phyloP scores from a whole-genome alignment of 2,113 vertebrate genomes.

The Seriola quinqueradiata region DNA sequence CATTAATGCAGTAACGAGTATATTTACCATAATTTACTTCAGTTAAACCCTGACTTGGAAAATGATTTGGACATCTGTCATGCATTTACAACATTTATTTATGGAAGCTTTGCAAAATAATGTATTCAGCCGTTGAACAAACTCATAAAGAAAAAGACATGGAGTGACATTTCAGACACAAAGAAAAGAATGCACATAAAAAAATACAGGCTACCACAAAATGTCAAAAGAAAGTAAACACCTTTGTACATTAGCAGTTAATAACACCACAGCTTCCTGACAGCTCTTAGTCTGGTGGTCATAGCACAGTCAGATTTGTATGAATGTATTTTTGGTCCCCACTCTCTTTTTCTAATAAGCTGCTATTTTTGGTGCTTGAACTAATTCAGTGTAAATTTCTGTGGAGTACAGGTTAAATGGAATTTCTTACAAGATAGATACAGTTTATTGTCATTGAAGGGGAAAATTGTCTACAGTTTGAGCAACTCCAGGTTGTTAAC shows the following conservation, averaged over 20 bases:
- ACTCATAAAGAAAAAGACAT: neutral
- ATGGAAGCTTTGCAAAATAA: neutral
- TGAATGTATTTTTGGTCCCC: neutral
- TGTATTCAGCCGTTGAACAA: neutral
- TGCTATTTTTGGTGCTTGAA: neutral
- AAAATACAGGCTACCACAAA: neutral
- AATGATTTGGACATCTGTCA: too few species aligned
- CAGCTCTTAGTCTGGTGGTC: neutral
- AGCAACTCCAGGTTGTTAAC: too few species aligned
- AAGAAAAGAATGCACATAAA: neutral
- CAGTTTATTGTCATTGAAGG: neutral
- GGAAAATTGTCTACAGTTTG: neutral
- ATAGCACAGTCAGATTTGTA: neutral
- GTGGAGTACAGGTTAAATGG: neutral
- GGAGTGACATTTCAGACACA: slow-evolving; percentile 30
- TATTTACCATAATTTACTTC: neutral
- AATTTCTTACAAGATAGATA: neutral
- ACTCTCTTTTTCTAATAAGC: slow-evolving; percentile 7
- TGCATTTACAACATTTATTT: neutral
- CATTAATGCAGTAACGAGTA: neutral
- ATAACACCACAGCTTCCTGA: neutral
- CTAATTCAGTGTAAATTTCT: neutral
- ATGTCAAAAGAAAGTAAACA: slow-evolving; percentile 6
- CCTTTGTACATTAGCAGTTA: neutral
- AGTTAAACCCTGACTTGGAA: neutral